phyloP scores from a whole-genome alignment of 2,113 vertebrate genomes.

The Camelus dromedarius region DNA sequence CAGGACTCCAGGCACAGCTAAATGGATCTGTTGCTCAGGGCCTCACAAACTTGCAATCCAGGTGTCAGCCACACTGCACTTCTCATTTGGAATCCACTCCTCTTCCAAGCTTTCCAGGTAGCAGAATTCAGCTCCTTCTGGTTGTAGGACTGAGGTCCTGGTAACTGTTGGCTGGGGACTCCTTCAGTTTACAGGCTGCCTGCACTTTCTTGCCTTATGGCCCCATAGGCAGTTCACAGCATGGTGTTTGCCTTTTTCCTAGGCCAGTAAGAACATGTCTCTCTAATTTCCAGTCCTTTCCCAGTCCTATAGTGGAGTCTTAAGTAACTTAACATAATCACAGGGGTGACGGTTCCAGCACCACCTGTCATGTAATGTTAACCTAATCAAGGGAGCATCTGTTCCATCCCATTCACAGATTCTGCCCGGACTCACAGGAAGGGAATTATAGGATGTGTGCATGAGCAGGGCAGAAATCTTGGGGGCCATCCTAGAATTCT shows the following conservation, averaged over 20 bases:
- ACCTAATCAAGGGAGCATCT: not conserved
- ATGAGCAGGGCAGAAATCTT: not conserved
- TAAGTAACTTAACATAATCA: not conserved
- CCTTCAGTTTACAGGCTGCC: not conserved
- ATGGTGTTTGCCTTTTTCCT: not conserved
- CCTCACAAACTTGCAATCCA: not conserved
- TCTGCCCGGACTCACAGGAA: not conserved
- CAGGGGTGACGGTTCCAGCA: not conserved
- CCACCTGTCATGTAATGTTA: not conserved
- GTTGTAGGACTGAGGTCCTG: not conserved
- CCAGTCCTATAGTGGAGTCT: not conserved
- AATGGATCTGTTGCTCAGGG: not conserved
- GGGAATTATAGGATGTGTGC: not conserved
- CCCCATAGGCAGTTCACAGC: not conserved
- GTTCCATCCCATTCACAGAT: not conserved
- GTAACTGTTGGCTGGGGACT: not conserved
- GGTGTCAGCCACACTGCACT: not conserved
- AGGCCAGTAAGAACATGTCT: not conserved
- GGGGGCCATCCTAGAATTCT: not conserved
- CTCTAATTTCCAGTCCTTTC: not conserved
- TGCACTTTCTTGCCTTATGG: not conserved
- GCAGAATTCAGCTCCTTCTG: not conserved
- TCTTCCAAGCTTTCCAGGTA: not conserved
- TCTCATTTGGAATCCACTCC: not conserved
- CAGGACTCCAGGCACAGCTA: not conserved